Evolutionary conservation across 1,140 invertebrate species (phyloP), one percentile per base, ranked within the genome.

Genomic region (Bombus breviceps): DNA sequence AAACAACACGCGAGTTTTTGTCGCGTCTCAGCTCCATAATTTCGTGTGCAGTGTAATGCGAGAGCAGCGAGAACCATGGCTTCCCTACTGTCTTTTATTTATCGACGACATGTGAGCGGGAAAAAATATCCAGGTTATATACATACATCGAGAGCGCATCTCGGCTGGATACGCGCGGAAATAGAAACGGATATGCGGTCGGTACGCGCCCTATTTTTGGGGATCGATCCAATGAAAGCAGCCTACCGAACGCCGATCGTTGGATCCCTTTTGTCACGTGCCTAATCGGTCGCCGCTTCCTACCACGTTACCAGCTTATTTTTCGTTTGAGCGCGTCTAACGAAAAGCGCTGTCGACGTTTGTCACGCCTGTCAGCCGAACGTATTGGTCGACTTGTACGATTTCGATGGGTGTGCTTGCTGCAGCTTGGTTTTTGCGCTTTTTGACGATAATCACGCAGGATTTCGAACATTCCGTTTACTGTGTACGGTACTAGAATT

Each of bases 141-240:
- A n/a, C n/a, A n/a, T n/a, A 62, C 28, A 68, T 83, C 41, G 28
- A 37, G 41, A 62, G 10, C 39, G 81, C 76, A 86, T 88, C 81
- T 68, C 80, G 32, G 47, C 28, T 72, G 84, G 82, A 89, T 84
- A 88, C 39, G 68, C 28, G 89, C 69, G 77, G 81, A 90, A 90
- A 90, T 90, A 90, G 89, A 90, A 90, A 85, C 89, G 89, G 79
- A 90, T 90, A 90, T 88, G 86, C 86, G 88, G 80, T 34, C 32
- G 76, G 37, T 57, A 53, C 32, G 37, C 76, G 76, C 72, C 80
- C 86, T 90, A 90, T 90, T 90, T 90, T 90, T 88, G 89, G 86
- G 71, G 66, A 90, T 90, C 79, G 89, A 87, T 87, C 84, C 69
- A 53, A 59, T 57, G 64, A 77, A 32, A 47, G 22, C 41, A 57